A percentile compares a stretch with the other conserved stretches of the same genome.
phyloP scores from a whole-genome alignment of 2,888 invertebrate genomes.

The Drosophila lutescens region DNA sequence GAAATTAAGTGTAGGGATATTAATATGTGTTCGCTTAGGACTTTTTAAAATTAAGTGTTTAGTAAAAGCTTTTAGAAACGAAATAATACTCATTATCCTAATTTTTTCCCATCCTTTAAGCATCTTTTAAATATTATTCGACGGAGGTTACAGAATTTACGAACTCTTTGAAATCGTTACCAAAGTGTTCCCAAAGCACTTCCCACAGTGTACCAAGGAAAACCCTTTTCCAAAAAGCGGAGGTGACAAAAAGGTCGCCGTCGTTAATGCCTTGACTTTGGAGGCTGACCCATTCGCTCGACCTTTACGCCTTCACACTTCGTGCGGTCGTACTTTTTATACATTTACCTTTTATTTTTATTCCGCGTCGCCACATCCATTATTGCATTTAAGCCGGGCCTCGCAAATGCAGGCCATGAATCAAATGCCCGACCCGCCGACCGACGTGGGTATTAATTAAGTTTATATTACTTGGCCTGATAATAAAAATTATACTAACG shows the following conservation, averaged over 20 bases:
- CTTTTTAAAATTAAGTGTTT: no score
- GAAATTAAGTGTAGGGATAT: no score
- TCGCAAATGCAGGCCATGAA: constrained; percentile 65
- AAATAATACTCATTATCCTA: no score
- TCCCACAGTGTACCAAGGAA: background rate
- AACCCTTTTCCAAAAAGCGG: background rate
- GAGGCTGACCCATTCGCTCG: background rate
- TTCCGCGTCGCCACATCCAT: constrained; percentile 47
- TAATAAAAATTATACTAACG: constrained; percentile 71
- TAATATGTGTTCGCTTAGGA: no score
- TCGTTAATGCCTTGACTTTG: constrained; percentile 37
- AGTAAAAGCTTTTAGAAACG: no score
- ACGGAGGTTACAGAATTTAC: no score
- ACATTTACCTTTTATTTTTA: constrained; percentile 24
- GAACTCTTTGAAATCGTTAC: no score
- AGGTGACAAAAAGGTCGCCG: constrained; percentile 29
- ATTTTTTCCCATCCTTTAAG: no score
- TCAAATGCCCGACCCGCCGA: constrained; percentile 48
- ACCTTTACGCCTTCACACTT: constrained; percentile 32
- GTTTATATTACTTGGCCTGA: constrained; percentile 69
- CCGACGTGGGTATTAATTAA: constrained; percentile 70
- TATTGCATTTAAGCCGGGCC: constrained; percentile 58
- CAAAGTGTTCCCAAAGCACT: background rate
- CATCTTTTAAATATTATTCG: no score
- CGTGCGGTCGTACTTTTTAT: constrained; percentile 23